Conservation (phyloP, 1,140 invertebrate genomes). For the Dysdera silvatica region DNA sequence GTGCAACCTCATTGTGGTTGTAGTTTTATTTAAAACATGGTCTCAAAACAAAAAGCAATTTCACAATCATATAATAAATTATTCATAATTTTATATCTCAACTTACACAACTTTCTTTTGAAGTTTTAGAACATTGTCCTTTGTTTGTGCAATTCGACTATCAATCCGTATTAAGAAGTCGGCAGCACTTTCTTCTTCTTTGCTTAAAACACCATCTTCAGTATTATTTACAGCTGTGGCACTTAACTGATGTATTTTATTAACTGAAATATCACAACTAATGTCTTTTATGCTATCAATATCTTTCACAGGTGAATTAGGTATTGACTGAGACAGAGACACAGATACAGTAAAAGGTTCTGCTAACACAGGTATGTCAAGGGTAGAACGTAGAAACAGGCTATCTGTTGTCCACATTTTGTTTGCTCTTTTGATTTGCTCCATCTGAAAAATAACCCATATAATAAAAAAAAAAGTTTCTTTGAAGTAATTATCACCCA, state of each 20-base stretch:
- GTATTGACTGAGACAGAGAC: background rate
- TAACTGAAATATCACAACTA: constrained; percentile 11
- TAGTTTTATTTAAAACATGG: too few species aligned
- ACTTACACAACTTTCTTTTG: constrained; percentile 31
- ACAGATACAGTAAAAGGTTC: constrained; percentile 23
- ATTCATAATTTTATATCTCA: background rate
- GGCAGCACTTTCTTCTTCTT: constrained; percentile 55
- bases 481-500: background rate
- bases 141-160: constrained; percentile 71
- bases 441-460: constrained; percentile 55
- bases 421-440: constrained; percentile 79
- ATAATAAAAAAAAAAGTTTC: background rate
- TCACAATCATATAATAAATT: background rate
- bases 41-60: background rate
- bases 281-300: constrained; percentile 5
- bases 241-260: constrained; percentile 6
- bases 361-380: constrained; percentile 61
- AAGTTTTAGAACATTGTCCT: constrained; percentile 71
- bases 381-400: constrained; percentile 70
- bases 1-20: too few species aligned
- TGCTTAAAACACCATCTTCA: constrained; percentile 43
- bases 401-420: constrained; percentile 80
- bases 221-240: constrained; percentile 36
- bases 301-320: constrained; percentile 9
- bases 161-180: constrained; percentile 81